Evolutionary conservation across 1,140 invertebrate species (phyloP).

Genomic region (Tribolium castaneum): DNA sequence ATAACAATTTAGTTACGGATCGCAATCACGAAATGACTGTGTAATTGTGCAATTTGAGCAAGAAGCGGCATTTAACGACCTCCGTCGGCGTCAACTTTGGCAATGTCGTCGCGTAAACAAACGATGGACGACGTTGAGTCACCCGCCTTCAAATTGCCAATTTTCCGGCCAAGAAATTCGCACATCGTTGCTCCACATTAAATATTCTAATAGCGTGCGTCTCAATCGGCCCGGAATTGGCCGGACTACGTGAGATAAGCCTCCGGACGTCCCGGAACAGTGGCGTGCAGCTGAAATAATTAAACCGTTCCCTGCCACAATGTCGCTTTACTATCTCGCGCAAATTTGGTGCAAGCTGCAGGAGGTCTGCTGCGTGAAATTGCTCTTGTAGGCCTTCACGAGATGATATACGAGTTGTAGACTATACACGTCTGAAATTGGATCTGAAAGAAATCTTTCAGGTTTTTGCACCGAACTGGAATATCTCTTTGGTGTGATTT

Average conservation of each 20-base stretch:
- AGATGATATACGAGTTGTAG: background rate
- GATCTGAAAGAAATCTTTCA: background rate
- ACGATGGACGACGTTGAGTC: background rate
- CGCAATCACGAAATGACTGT: constrained; percentile 32
- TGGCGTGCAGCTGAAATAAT: constrained; percentile 18
- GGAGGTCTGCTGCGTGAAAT: background rate
- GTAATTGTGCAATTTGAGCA: constrained; percentile 40
- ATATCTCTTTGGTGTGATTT: constrained; percentile 28
- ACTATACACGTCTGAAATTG: background rate
- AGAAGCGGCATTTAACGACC: constrained; percentile 27
- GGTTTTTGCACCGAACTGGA: background rate
- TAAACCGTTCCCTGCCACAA: background rate
- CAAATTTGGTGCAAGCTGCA: background rate
- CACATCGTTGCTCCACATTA: constrained; percentile 57
- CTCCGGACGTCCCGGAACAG: constrained; percentile 35
- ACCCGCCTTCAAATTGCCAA: constrained; percentile 6
- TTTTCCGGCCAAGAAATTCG: constrained; percentile 44
- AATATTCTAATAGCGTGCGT: constrained; percentile 57
- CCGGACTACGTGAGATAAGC: constrained; percentile 52
- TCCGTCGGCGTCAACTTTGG: constrained; percentile 17
- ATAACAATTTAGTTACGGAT: constrained; percentile 41
- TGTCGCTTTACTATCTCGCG: background rate
- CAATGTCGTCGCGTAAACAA: constrained; percentile 22
- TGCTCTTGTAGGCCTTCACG: background rate
- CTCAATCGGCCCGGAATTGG: constrained; percentile 56